Evolutionary conservation across 2,797 vertebrate genomes (phyloP), one percentile per base, ranked within the genome.

Genomic region (Sitta carolinensis): DNA sequence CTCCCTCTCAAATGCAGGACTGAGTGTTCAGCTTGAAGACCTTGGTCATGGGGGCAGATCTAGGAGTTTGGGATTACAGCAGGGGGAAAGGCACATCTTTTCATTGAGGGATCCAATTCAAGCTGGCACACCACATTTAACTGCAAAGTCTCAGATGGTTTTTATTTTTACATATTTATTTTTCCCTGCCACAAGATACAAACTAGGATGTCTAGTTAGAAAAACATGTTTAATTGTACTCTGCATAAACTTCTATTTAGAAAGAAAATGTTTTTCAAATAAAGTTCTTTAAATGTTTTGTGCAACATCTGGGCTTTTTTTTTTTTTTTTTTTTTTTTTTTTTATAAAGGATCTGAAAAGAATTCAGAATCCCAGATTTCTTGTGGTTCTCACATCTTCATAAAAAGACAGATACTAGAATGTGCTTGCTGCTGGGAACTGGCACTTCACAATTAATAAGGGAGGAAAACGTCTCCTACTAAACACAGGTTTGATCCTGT

Each of bases 171-270:
- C 52, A 18, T 94, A 96, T 96, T 97, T 96, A 93, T 96, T 95
- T 97, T 96, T 90, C 92, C 85, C 85, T 94, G 76, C 93, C 95
- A 96, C 96, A 96, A 95, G 92, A 95, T 94, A 93, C 64, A 94
- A 95, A 94, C 90, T 92, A 89, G 81, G 83, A 91, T 94, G 76
- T 95, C 96, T 97, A 96, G 96, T 97, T 96, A 94, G 81, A 96
- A 97, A 96, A 97, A 96, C 95, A 96, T 96, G 93, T 95, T 95
- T 96, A 97, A 96, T 90, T 93, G 93, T 96, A 88, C 61, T 94
- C 78, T 89, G 73, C 83, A 90, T 86, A 90, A 93, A 95, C 89
- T 95, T 69, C 69, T 74, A 95, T 95, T 96, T 95, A 93, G 93
- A 97, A 96, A 92, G 95, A 95, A 97, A 95, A 93, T 87, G 90